Conservation (phyloP, 1,140 invertebrate genomes). For the Matsumurasca onukii region DNA sequence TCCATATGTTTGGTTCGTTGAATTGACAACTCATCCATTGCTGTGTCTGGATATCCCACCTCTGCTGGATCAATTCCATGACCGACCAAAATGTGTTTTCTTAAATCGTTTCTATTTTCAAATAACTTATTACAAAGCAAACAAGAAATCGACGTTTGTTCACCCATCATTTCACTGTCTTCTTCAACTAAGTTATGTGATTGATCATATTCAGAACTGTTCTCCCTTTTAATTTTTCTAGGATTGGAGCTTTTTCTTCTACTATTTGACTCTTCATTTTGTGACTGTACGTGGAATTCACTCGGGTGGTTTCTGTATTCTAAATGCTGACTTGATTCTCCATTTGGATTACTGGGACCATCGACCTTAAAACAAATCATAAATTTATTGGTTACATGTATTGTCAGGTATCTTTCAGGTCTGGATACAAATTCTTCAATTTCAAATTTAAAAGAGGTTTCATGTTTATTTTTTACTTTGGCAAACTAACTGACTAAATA, state of each 20-base stretch:
- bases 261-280: slow-evolving; percentile 31
- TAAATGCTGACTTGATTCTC: too few species aligned
- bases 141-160: slow-evolving; percentile 37
- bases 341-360: too few species aligned
- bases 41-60: slow-evolving; percentile 22
- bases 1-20: slow-evolving; percentile 12
- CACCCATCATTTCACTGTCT: slow-evolving; percentile 7
- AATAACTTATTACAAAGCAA: slow-evolving; percentile 35
- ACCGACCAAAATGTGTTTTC: slow-evolving; percentile 50
- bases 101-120: slow-evolving; percentile 40
- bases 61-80: slow-evolving; percentile 50
- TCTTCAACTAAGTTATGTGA: not conserved
- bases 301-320: too few species aligned
- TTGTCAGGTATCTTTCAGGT: too few species aligned
- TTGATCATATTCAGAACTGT: slow-evolving; percentile 19
- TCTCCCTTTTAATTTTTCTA: slow-evolving; percentile 42
- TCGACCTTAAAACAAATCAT: too few species aligned
- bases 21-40: slow-evolving; percentile 13
- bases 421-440: too few species aligned
- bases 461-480: too few species aligned
- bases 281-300: too few species aligned
- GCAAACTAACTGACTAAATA: too few species aligned
- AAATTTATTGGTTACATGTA: too few species aligned
- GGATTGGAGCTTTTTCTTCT: slow-evolving; percentile 43
- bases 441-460: too few species aligned